phyloP scores from a whole-genome alignment of 2,888 invertebrate genomes.

The Drosophila kanekoi region DNA sequence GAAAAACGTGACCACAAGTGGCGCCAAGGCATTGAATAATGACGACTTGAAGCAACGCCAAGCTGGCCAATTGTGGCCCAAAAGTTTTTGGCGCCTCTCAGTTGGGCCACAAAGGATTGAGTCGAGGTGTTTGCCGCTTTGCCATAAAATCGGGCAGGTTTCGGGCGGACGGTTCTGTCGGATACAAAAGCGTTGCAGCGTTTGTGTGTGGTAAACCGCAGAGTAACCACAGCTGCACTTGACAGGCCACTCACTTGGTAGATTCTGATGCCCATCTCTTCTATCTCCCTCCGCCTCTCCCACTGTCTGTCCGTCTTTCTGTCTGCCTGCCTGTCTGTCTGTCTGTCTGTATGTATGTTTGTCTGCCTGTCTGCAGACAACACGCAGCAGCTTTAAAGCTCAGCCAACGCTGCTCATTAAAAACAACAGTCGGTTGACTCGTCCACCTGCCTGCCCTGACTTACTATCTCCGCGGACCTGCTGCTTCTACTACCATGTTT shows the following conservation, averaged over 20 bases:
- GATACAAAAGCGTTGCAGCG: constrained; percentile 51
- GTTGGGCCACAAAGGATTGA: constrained; percentile 30
- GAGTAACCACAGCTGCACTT: constrained; percentile 60
- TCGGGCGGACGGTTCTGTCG: constrained; percentile 20
- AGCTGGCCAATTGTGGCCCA: constrained; percentile 50
- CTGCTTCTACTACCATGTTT: constrained; percentile 45
- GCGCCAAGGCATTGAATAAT: constrained; percentile 60
- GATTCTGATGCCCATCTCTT: constrained; percentile 17
- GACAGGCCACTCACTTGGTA: constrained; percentile 52
- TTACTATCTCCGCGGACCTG: constrained; percentile 34
- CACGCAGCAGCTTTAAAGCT: constrained; percentile 57
- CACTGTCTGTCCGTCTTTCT: neutral
- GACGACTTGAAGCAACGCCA: constrained; percentile 52
- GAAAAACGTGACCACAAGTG: constrained; percentile 73
- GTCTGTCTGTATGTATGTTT: neutral
- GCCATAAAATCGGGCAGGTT: constrained; percentile 8
- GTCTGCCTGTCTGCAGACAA: constrained; percentile 17
- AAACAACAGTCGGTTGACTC: constrained; percentile 65
- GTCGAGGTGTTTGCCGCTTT: constrained; percentile 43
- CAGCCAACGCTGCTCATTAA: constrained; percentile 61
- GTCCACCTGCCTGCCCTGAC: constrained; percentile 59
- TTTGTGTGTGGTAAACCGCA: constrained; percentile 54
- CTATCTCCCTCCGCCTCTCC: neutral
- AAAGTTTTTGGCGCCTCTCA: constrained; percentile 38
- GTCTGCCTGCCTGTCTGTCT: neutral